Base-by-base conservation (phyloP, 1,140 invertebrate genomes). In the Diorhabda sublineata region DNA sequence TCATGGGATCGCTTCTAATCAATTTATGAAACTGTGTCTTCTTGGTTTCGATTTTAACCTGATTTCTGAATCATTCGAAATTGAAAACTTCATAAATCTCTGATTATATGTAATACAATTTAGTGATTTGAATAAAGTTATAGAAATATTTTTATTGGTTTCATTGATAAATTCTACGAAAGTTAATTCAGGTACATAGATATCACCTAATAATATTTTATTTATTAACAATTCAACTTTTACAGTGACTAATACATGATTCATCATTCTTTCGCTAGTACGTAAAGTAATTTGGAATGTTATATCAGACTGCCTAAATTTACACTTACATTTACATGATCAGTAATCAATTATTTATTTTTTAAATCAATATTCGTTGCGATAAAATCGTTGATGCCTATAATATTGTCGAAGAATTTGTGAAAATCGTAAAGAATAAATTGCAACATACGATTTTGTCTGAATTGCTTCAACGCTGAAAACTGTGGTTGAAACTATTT, bases 41-140 rank as follows among this genome's bases (percentile, higher is more conserved):
- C 76, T 42, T 80, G 76, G 42, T 75, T 52, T 4, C 71, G 68
- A 6, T 5, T 61, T 61, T 2, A 44, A 42, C 41, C 3, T 5
- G 43, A 11, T 41, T 8, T 7, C 8, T 26, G 41, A 61, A 41
- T 6, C 6, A 41, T 5, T 61, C 60, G 41, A 41, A 4, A 41
- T 8, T 61, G 5, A 42, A 42, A 42, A 11, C 43, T 11, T 61
- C 60, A 41, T 11, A 61, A 42, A 41, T 42, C 41, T 5, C 41
- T 26, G 43, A 8, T 5, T 41, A 5, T 42, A 61, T 61, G 4
- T 26, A 42, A 4, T 44, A 42, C 41, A 26, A 61, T 26, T 5
- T 26, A 61, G 4, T 1, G 60, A 42, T 42, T 61, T 42, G n/a
- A 3, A 8, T 42, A 61, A 61, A 8, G 5, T 61, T 6, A 61